Percentiles rank a stretch among this genome's conserved stretches.
phyloP scores from a whole-genome alignment of 1,140 invertebrate genomes.

The Drosophila ficusphila region DNA sequence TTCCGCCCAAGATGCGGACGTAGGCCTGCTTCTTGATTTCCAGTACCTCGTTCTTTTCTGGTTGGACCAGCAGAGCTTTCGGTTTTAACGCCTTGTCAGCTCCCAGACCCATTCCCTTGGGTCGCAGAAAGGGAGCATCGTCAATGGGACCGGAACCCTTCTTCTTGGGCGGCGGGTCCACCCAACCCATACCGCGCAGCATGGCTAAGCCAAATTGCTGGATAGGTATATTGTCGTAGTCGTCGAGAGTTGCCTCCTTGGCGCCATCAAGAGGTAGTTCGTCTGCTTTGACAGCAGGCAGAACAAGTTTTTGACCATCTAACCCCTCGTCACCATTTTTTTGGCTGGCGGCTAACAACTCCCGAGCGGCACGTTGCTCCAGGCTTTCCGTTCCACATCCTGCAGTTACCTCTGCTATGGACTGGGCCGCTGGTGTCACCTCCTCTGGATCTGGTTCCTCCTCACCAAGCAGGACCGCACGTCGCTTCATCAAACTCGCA shows the following conservation, averaged over 20 bases:
- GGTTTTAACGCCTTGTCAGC: conserved; percentile 89
- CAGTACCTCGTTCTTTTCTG: conserved; percentile 86
- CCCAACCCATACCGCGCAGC: conserved; percentile 98
- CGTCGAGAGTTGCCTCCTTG: conserved; percentile 90
- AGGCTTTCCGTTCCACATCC: conserved; percentile 77
- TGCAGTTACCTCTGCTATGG: conserved; percentile 65
- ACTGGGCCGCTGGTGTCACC: conserved; percentile 28
- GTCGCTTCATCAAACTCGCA: conserved; percentile 76
- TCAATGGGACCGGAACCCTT: conserved; percentile 88
- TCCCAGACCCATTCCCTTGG: conserved; percentile 96
- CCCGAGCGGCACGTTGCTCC: conserved; percentile 86
- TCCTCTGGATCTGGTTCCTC: conserved; percentile 54
- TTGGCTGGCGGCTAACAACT: conserved; percentile 74
- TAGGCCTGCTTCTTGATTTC: conserved; percentile 88
- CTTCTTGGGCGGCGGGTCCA: conserved; percentile 86
- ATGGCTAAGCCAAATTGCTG: conserved; percentile 95
- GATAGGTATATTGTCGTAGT: conserved; percentile 96
- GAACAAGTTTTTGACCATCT: conserved; percentile 84
- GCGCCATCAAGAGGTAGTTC: conserved; percentile 85
- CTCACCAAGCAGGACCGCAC: conserved; percentile 72
- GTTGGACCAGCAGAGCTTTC: conserved; percentile 79
- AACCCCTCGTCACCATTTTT: conserved; percentile 78
- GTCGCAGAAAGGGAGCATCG: conserved; percentile 85
- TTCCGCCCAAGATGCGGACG: conserved; percentile 90
- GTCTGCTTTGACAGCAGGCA: conserved; percentile 85